These are phyloP conservation scores for Drosophila busckii DNA, from an alignment of 1,140 invertebrate genomes.

Conservation along the genomic window DNA sequence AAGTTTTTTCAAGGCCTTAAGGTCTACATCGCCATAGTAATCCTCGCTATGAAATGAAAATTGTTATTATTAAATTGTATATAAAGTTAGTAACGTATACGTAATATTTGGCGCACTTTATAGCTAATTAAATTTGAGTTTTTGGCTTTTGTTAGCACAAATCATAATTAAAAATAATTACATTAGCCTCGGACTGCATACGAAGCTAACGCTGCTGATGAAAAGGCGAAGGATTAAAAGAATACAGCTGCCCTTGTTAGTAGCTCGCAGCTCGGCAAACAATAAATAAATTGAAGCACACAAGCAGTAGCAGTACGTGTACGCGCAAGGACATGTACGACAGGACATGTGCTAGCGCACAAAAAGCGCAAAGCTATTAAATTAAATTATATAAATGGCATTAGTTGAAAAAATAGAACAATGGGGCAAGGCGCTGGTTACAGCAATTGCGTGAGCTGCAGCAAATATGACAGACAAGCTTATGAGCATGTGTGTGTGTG, in stretches of 20 bases:
- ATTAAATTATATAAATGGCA: constrained; percentile 78
- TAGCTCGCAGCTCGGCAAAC: constrained; percentile 22
- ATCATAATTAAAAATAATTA: constrained; percentile 74
- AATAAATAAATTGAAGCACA: constrained; percentile 39
- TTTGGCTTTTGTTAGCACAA: constrained; percentile 8
- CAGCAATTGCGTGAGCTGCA: constrained; percentile 8
- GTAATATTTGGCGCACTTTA: constrained; percentile 27
- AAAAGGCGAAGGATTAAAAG: constrained; percentile 60
- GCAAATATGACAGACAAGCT: constrained; percentile 22
- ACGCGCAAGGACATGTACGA: constrained; percentile 4
- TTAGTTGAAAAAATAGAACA: constrained; percentile 67
- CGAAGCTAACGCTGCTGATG: constrained; percentile 6
- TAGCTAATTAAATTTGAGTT: neutral
- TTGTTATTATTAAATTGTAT: constrained; percentile 51
- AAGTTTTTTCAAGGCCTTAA: constrained; percentile 88
- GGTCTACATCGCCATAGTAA: constrained; percentile 90
- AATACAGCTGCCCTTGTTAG: constrained; percentile 44
- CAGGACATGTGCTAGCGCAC: constrained; percentile 31
- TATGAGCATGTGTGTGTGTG: neutral
- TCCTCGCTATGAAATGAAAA: constrained; percentile 85
- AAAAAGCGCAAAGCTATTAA: constrained; percentile 77
- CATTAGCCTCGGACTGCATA: constrained; percentile 55
- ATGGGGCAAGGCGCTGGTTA: constrained; percentile 19
- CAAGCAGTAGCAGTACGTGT: constrained; percentile 2
- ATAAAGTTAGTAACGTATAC: constrained; percentile 40